Evolutionary conservation across 1,140 invertebrate species (phyloP), one percentile per base, ranked within the genome.

Genomic region (Orussus abietinus): DNA sequence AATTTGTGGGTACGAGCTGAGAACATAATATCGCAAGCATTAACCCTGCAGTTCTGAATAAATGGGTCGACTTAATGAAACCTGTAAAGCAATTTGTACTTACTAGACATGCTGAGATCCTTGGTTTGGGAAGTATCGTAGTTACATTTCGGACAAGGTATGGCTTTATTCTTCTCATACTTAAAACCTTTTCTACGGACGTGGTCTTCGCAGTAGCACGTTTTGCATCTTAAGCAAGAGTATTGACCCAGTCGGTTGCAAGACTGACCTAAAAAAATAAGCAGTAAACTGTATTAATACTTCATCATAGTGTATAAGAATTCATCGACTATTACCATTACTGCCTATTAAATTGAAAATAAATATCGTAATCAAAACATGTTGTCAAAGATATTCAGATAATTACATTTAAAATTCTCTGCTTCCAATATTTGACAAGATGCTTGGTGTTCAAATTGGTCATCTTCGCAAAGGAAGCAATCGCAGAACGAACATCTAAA

Each of bases 401-500:
- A 70, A 75, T 80, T 77, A 90, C 93, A 97, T 78, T 97, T 97
- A 59, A 86, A 94, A 59, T 80, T 92, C 66, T 90, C 93, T 2
- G 90, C 85, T 61, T 97, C 93, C 2, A 98, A 68, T 31, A 94
- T 86, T 77, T 96, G 93, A 66, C 94, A 98, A 1, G 90, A 95
- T 5, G 94, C 94, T 76, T 98, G 94, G 75, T 98, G 94, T 66
- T 98, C 94, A 79, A 98, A 97, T 72, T 98, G 94, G 73, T 98
- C 94, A 75, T 98, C 94, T 75, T 98, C 94, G 74, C 94, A 98
- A 1, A 98, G 77, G 63, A 87, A 94, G 38, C 83, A 88, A 55
- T 83, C 72, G 64, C 94, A 97, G 70, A 92, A 97, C 31, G 88
- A 92, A 69, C 94, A 98, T 51, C 83, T 83, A 64, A 94, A 97